Base-by-base conservation (phyloP, 2,888 invertebrate species). In the Tinea semifulvella region DNA sequence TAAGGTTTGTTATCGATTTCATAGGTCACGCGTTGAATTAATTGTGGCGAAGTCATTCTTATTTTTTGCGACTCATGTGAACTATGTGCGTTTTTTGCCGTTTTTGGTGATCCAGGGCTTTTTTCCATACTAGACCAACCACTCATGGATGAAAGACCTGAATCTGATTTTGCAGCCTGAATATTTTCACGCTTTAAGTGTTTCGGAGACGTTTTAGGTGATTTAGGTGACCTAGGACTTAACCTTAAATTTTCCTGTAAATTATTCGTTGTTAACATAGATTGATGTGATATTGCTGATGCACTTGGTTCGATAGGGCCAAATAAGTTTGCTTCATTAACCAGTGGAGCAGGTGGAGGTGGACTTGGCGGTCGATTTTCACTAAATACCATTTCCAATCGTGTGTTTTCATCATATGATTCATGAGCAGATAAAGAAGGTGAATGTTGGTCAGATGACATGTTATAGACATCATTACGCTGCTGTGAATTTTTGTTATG, bases 111-210 rank as follows among this genome's bases (percentile, higher is more conserved):
- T 18, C 90, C 89, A 2, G 92, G 92, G 22, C 92, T 92, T 72
- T 92, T 92, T 65, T 93, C 92, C 56, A 92, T 73, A 60, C 91
- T 91, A 8, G 91, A 91, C 86, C 92, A 90, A 3, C 92, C 92
- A 59, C 91, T 92, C 88, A 93, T 90, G 4, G 93, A 93, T 0
- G 92, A 92, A 43, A 94, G 71, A 0, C 93, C 93, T 0, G 93
- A 93, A 65, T 94, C 93, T 1, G 93, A 93, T 65, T 92, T 93
- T 1, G 90, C 88, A 3, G 89, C 84, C 60, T 85, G 87, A 4
- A 59, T 60, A 45, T 82, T 83, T 50, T 82, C 83, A 52, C 87
- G 83, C 61, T 85, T 85, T 14, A 84, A 65, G 56, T 88, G 84
- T 60, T 89, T 90, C 16, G 89, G 89, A 25, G 90, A 90, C 2